Evolutionary conservation across 2,113 vertebrate genomes (phyloP).

Genomic region (Sinocyclocheilus maitianheensis): DNA sequence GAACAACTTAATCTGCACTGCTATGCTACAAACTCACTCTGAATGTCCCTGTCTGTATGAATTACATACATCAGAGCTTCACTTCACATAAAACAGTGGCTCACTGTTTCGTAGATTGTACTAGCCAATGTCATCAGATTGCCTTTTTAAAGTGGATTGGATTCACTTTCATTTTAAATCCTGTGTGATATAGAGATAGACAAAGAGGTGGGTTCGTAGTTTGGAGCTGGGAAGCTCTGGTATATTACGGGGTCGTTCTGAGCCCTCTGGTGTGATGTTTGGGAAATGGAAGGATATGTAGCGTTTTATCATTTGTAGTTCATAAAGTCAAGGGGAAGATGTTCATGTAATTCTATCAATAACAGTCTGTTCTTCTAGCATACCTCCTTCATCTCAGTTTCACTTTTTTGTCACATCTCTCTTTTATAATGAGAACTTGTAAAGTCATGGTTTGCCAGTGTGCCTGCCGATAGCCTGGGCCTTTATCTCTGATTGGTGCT

Average conservation of each 20-base stretch:
- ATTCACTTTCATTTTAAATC: conserved; percentile 42
- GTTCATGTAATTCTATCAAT: neutral
- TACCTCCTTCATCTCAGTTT: neutral
- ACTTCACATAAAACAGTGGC: neutral
- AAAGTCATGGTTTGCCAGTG: conserved; percentile 3
- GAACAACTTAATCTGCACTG: conserved; percentile 2
- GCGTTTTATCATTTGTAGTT: neutral
- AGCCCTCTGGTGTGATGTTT: neutral
- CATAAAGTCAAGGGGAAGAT: neutral
- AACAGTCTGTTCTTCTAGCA: neutral
- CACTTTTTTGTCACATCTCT: neutral
- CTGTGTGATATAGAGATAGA: conserved; percentile 37
- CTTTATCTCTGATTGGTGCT: conserved; percentile 14
- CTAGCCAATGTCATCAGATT: neutral
- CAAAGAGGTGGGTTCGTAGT: neutral
- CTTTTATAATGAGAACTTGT: neutral
- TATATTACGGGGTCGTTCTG: neutral
- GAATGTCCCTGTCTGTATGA: conserved; percentile 38
- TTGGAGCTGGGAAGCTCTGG: neutral
- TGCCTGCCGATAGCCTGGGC: neutral
- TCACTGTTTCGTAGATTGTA: conserved; percentile 19
- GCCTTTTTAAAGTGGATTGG: conserved; percentile 5
- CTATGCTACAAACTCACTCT: conserved; percentile 28
- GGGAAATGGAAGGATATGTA: neutral
- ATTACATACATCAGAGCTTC: conserved; percentile 16